These are phyloP conservation scores for Labeo rohita DNA, from an alignment of 2,113 vertebrate species.

Conservation along the genomic window DNA sequence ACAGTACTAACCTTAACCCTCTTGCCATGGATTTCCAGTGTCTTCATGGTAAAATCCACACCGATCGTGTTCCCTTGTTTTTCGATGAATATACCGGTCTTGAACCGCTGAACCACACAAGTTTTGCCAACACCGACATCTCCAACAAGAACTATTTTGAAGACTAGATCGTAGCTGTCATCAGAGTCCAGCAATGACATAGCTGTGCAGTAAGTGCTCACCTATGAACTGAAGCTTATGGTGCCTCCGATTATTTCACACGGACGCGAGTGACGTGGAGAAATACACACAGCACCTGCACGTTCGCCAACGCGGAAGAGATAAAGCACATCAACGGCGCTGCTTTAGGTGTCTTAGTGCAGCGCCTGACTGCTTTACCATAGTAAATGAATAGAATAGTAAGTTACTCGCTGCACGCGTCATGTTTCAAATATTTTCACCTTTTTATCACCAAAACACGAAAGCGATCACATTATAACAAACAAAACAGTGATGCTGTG, in stretches of 20 bases:
- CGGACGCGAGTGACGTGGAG: constrained; percentile 59
- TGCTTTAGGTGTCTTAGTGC: constrained; percentile 39
- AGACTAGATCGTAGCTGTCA: constrained; percentile 84
- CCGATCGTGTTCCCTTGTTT: constrained; percentile 87
- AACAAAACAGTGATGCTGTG: background rate
- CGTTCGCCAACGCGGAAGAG: constrained; percentile 61
- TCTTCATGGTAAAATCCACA: constrained; percentile 89
- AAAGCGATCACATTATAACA: background rate
- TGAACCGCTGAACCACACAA: constrained; percentile 87
- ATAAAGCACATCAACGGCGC: background rate
- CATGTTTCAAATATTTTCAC: background rate
- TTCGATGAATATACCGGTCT: constrained; percentile 82
- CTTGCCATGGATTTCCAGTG: constrained; percentile 84
- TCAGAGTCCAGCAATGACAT: constrained; percentile 73
- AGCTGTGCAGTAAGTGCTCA: background rate
- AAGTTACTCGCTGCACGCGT: background rate
- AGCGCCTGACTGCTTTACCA: constrained; percentile 36
- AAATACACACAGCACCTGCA: constrained; percentile 59
- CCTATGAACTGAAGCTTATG: background rate
- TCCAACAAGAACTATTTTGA: constrained; percentile 86
- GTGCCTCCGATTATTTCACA: background rate
- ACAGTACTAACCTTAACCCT: constrained; percentile 79
- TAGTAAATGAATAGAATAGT: background rate
- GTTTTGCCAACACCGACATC: constrained; percentile 89
- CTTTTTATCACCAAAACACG: background rate